Conservation (phyloP, 2,797 vertebrate genomes). For the Manis javanica region DNA sequence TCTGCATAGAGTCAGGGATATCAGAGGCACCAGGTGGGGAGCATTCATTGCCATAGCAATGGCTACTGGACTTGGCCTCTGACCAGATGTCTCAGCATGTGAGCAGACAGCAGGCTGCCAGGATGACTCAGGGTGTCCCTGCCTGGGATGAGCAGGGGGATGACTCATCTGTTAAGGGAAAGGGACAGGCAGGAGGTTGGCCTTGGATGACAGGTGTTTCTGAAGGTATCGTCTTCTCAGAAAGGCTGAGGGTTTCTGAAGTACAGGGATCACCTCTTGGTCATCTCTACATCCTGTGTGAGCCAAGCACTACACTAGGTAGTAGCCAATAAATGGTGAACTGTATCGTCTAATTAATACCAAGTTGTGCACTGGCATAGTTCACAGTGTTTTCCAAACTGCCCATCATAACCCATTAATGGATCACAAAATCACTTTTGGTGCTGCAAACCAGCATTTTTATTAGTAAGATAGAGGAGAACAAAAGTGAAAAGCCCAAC, state of each 20-base stretch:
- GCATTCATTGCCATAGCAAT: not conserved
- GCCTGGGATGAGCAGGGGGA: not conserved
- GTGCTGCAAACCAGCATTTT: not conserved
- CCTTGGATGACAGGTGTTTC: not conserved
- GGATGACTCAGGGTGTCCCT: slow-evolving; percentile 24
- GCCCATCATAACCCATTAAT: not conserved
- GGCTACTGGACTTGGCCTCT: not conserved
- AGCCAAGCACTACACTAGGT: fast-evolving
- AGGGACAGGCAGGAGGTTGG: not conserved
- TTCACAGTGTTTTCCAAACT: not conserved
- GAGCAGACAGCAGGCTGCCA: not conserved
- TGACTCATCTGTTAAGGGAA: not conserved
- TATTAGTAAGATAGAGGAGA: not conserved
- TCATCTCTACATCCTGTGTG: not conserved
- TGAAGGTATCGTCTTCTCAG: not conserved
- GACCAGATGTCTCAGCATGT: slow-evolving; percentile 9
- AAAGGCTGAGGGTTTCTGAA: not conserved
- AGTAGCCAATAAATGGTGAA: not conserved
- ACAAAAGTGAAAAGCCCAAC: not conserved
- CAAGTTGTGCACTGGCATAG: fast-evolving
- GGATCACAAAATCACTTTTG: not conserved
- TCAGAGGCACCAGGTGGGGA: not conserved
- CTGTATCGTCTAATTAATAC: not conserved
- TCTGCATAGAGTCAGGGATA: not conserved
- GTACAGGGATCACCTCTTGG: not conserved